Conservation (phyloP, 2,797 vertebrate species). For the Mormyrops boulengeri region DNA sequence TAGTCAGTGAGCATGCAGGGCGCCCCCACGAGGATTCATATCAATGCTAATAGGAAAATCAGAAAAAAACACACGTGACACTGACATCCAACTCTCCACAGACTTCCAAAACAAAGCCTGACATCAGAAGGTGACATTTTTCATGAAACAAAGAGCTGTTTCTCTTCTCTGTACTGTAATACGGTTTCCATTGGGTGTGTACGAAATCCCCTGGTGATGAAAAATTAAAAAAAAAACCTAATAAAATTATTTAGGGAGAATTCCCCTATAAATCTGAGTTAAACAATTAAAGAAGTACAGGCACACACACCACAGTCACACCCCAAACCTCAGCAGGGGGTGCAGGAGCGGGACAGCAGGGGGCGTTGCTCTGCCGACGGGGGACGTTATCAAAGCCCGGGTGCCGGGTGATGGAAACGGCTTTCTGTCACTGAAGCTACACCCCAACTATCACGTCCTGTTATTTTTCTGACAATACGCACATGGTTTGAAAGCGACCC, state of each 20-base stretch:
- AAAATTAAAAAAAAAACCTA: neutral
- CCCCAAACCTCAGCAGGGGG: slow-evolving; percentile 55
- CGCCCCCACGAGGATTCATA: neutral
- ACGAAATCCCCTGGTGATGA: neutral
- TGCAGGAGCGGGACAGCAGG: slow-evolving; percentile 33
- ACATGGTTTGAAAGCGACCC: neutral
- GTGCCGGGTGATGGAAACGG: neutral
- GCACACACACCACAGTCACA: slow-evolving; percentile 55
- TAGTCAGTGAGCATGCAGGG: neutral
- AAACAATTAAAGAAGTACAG: slow-evolving; percentile 37
- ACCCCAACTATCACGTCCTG: neutral
- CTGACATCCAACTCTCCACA: neutral
- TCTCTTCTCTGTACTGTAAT: neutral
- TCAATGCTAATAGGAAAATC: neutral
- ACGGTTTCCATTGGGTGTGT: neutral
- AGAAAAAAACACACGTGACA: neutral
- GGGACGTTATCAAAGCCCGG: neutral
- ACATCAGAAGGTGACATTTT: neutral
- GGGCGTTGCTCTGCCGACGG: neutral
- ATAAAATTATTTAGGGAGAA: neutral
- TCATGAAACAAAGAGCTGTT: neutral
- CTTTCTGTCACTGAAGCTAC: neutral
- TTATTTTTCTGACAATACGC: neutral
- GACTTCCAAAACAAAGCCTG: neutral
- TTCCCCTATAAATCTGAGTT: neutral